phyloP scores from a whole-genome alignment of 2,797 vertebrate genomes.

The Dromococcyx pavoninus region DNA sequence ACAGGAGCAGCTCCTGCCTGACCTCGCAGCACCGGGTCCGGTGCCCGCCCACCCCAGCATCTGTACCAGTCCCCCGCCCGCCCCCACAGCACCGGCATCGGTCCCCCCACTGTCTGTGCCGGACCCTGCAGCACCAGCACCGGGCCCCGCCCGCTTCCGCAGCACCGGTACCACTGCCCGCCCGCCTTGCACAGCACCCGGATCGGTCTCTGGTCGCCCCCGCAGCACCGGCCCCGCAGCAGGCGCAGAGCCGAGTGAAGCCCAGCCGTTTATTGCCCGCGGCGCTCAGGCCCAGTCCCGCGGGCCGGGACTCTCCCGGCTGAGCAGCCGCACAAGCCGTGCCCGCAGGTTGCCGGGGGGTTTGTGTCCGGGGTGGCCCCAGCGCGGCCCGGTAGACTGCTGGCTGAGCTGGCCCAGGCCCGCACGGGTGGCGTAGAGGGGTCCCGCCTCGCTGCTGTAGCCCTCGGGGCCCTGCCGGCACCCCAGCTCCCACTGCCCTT shows the following conservation, averaged over 20 bases:
- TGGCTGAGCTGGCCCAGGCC: background rate
- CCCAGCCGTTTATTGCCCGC: constrained; percentile 9
- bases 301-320: constrained; percentile 44
- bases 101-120: too few species aligned
- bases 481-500: background rate
- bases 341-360: constrained; percentile 59
- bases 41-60: too few species aligned
- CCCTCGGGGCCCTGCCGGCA: constrained; percentile 13
- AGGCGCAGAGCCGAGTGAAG: background rate
- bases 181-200: too few species aligned
- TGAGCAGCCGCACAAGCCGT: constrained; percentile 73
- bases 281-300: constrained; percentile 36
- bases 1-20: too few species aligned
- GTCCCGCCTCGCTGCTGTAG: background rate
- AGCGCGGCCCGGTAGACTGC: background rate
- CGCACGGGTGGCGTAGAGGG: constrained; percentile 68
- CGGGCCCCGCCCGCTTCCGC: too few species aligned
- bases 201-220: too few species aligned
- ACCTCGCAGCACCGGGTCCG: too few species aligned
- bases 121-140: too few species aligned
- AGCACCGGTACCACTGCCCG: too few species aligned
- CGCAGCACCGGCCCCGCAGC: background rate
- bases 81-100: too few species aligned
- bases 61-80: too few species aligned
- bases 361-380: constrained; percentile 24